A percentile compares a stretch with the other conserved stretches of the same genome.
Conservation (phyloP, 2,113 vertebrate genomes). For the Gila orcuttii region DNA sequence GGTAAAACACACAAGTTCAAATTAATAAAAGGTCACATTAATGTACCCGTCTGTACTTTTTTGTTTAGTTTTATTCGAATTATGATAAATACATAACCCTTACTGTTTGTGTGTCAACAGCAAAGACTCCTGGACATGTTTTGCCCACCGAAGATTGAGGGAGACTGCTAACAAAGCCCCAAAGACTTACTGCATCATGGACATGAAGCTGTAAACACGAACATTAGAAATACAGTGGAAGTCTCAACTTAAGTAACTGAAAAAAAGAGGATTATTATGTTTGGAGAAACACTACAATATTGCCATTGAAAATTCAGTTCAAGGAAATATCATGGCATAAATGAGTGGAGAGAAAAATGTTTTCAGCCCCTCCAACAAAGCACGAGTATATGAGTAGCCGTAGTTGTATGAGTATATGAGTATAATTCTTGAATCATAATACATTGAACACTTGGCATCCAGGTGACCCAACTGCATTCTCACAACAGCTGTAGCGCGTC, state of each 20-base stretch:
- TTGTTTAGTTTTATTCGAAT: background rate
- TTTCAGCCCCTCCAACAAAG: constrained; percentile 1
- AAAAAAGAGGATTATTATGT: background rate
- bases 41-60: background rate
- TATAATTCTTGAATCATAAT: constrained; percentile 1
- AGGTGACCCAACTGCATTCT: constrained; percentile 74
- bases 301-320: background rate
- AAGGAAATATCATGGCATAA: background rate
- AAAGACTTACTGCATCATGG: constrained; percentile 74
- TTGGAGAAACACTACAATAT: background rate
- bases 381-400: background rate
- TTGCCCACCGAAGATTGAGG: constrained; percentile 44
- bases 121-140: constrained; percentile 74
- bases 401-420: background rate
- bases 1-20: constrained; percentile 13
- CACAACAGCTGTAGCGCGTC: constrained; percentile 80
- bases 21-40: background rate
- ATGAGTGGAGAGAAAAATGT: background rate
- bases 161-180: constrained; percentile 76
- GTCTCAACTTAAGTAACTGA: background rate
- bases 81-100: background rate
- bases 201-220: constrained; percentile 77
- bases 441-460: constrained; percentile 80
- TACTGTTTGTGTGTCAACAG: constrained; percentile 81
- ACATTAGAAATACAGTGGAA: background rate